phyloP scores from a whole-genome alignment of 2,888 invertebrate genomes.

The Tenodera sinensis region DNA sequence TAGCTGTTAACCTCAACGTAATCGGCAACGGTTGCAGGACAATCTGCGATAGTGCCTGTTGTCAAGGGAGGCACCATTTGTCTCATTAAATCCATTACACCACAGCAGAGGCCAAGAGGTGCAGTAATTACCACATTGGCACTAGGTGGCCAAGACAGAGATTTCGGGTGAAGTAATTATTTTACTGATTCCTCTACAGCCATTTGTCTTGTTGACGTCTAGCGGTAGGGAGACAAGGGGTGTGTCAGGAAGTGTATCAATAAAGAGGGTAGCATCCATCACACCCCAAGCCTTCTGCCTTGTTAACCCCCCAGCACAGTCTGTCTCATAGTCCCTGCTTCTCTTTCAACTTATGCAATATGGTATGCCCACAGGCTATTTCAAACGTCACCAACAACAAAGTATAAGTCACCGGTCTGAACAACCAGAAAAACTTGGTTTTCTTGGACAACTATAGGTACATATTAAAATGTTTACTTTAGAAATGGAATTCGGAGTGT shows the following conservation, averaged over 20 bases:
- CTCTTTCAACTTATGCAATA: no score
- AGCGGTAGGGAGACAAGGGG: not conserved
- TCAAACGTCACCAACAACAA: no score
- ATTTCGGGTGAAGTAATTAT: not conserved
- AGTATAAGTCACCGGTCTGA: no score
- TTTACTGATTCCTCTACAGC: not conserved
- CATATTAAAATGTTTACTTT: no score
- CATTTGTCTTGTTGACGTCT: constrained; percentile 17
- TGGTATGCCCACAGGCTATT: no score
- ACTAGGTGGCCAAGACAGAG: not conserved
- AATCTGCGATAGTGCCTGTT: not conserved
- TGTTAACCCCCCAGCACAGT: not conserved
- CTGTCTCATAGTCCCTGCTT: no score
- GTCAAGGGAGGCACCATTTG: not conserved
- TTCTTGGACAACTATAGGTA: no score
- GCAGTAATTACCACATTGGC: not conserved
- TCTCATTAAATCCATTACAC: not conserved
- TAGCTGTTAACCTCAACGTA: not conserved
- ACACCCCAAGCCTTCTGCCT: not conserved
- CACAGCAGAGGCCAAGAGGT: not conserved
- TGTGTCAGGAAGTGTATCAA: constrained; percentile 16
- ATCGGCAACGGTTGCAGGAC: not conserved
- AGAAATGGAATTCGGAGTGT: no score
- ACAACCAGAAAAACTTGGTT: no score
- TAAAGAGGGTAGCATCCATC: constrained; percentile 9